These are phyloP conservation scores for Malurus melanocephalus DNA, from an alignment of 2,113 vertebrate species.

Conservation along the genomic window DNA sequence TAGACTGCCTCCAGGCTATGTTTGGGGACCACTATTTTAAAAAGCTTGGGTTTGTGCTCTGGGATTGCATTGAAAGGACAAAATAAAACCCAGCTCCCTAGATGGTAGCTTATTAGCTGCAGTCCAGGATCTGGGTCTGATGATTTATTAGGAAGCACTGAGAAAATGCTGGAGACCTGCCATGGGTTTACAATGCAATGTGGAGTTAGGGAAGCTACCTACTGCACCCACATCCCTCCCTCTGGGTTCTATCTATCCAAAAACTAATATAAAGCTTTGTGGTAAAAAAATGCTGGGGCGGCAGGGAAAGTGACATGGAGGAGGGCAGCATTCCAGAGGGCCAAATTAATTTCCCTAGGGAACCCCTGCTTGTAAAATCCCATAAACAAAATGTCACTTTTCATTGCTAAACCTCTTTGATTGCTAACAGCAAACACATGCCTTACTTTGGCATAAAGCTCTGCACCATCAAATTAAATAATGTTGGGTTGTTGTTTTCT, in stretches of 20 bases:
- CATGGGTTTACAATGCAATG: neutral
- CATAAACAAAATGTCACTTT: conserved; percentile 63
- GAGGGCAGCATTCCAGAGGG: conserved; percentile 37
- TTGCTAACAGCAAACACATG: conserved; percentile 59
- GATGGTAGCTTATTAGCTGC: conserved; percentile 25
- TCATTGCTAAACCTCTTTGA: conserved; percentile 55
- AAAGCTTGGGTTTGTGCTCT: conserved; percentile 15
- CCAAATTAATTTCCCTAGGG: conserved; percentile 59
- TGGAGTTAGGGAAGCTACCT: neutral
- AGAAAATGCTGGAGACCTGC: conserved; percentile 16
- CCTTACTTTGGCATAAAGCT: conserved; percentile 49
- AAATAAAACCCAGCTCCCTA: conserved; percentile 28
- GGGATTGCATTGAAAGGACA: conserved; percentile 44
- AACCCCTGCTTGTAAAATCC: conserved; percentile 33
- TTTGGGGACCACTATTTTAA: conserved; percentile 35
- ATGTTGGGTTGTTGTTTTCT: conserved; percentile 15
- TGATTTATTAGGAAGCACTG: conserved; percentile 1
- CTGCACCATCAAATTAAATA: conserved; percentile 62
- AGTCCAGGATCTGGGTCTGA: neutral
- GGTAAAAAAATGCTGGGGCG: neutral
- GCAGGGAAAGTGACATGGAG: neutral
- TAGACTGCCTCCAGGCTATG: conserved; percentile 27
- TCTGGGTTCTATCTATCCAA: neutral
- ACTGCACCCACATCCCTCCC: neutral
- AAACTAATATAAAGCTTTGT: neutral